Base-by-base conservation (phyloP, 92 coral and sea anemone genomes). In the Meandrina meandrites region DNA sequence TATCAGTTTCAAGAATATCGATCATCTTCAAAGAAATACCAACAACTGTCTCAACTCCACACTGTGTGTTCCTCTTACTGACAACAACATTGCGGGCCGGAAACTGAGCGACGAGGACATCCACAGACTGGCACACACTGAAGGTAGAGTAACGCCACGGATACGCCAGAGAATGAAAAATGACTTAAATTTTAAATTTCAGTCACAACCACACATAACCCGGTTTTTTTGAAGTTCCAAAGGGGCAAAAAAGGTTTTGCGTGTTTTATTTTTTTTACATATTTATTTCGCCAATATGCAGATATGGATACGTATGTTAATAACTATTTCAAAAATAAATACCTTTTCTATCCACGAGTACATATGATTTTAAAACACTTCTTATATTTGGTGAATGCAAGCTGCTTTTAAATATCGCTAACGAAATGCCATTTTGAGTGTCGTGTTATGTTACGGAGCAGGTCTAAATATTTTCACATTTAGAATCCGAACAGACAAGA, bases 41-140 rank as follows among this genome's bases (percentile, higher is more conserved):
- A 31, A 81, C 76, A 91, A 87, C 84, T 87, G 93, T 72, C 7
- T 53, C 5, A 45, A 83, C 58, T 60, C 89, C 2, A 27, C 19
- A 22, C 35, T 88, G 51, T 91, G 93, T 64, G 91, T 88, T 3
- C 68, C 87, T 40, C 48, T 54, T 37, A n/a, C 19, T n/a, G 72
- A 69, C 22, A 75, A n/a, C 8, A 84, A 42, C 54, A 50, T 87
- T 6, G 30, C 56, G 15, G 79, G 70, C n/a, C 73, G 93, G 67
- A 91, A 91, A 45, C 58, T 91, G 11, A 67, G 88, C 68, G 93
- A 91, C 68, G 56, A 87, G 36, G 84, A 88, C 21, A 84, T 91
- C 58, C 71, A 73, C 5, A 60, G 84, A 17, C 16, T 90, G 62
- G 84, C 87, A n/a, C 21, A 73, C 11, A 21, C 47, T 8, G 89